Evolutionary conservation across 2,888 invertebrate species (phyloP), one percentile per base, ranked within the genome.

Genomic region (Axea sp.): DNA sequence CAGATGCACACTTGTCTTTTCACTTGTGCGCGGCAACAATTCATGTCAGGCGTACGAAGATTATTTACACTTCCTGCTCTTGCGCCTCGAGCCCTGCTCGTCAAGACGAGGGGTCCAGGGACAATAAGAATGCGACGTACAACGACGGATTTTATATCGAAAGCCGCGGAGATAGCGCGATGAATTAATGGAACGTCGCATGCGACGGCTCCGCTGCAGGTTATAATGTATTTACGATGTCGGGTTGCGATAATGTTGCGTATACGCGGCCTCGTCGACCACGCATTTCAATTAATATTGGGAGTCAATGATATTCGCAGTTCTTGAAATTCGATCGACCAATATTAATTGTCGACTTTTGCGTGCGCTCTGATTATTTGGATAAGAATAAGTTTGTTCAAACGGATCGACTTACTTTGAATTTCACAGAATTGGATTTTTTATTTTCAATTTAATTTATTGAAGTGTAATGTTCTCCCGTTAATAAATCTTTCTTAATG

Each of bases 1-100:
- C 55, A 75, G 55, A 71, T 72, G 68, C 64, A 67, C 68, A 64
- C 62, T 72, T 68, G 72, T 68, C 65, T 53, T 33, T 74, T 64
- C 60, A 55, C 69, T 69, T 65, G 49, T 71, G 67, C 30, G 49
- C 59, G 69, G 64, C 67, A 55, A 69, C 67, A 74, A 69, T 74
- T 74, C 60, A 65, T 59, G 55, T 41, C 55, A 28, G 19, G 14
- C 49, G 71, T 47, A 72, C 64, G 53, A 57, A 64, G 68, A 64
- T 74, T 74, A 74, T 69, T 64, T 64, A 67, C 62, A 67, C 62
- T 73, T 73, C 62, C 62, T 55, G 49, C 62, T 59, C 51, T 68
- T 55, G 55, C 59, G 62, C 68, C 57, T 41, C 62, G 51, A 53
- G 62, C 62, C 12, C 11, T 24, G 39, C 67, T 51, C 57, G 55